These are phyloP conservation scores for Halictus ligatus DNA, from an alignment of 2,888 invertebrate genomes.

Conservation along the genomic window DNA sequence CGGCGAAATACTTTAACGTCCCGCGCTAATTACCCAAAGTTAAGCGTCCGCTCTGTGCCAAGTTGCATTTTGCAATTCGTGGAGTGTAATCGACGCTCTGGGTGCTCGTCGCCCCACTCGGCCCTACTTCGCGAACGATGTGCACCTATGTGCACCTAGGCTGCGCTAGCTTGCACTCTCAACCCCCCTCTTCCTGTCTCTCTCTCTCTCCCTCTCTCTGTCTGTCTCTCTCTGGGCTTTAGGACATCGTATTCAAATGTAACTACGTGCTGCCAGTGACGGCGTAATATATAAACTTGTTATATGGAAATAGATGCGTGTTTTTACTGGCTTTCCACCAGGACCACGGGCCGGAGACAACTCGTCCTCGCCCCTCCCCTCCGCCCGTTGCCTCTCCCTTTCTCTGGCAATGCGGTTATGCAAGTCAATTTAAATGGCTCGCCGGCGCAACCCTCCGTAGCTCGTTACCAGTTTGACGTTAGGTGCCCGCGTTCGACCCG, in stretches of 20 bases:
- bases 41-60: constrained; percentile 61
- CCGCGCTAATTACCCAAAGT: constrained; percentile 66
- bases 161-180: neutral
- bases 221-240: constrained; percentile 71
- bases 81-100: constrained; percentile 64
- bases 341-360: constrained; percentile 62
- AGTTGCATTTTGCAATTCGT: constrained; percentile 69
- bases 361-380: neutral
- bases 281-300: constrained; percentile 84
- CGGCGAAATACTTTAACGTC: constrained; percentile 62
- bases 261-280: constrained; percentile 83
- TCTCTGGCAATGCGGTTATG: constrained; percentile 75
- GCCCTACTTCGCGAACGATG: constrained; percentile 68
- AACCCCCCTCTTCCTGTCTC: neutral
- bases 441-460: constrained; percentile 46
- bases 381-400: constrained; percentile 17
- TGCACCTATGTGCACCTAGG: constrained; percentile 56
- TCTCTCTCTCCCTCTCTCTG: too few species aligned
- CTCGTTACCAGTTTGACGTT: constrained; percentile 73
- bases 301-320: constrained; percentile 84
- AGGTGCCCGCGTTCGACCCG: constrained; percentile 56
- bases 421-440: constrained; percentile 82
- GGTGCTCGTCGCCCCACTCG: constrained; percentile 53
- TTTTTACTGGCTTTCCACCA: constrained; percentile 81
- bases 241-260: constrained; percentile 83